Base-by-base conservation (phyloP, 2,888 invertebrate species). In the Rhagonycha lutea region DNA sequence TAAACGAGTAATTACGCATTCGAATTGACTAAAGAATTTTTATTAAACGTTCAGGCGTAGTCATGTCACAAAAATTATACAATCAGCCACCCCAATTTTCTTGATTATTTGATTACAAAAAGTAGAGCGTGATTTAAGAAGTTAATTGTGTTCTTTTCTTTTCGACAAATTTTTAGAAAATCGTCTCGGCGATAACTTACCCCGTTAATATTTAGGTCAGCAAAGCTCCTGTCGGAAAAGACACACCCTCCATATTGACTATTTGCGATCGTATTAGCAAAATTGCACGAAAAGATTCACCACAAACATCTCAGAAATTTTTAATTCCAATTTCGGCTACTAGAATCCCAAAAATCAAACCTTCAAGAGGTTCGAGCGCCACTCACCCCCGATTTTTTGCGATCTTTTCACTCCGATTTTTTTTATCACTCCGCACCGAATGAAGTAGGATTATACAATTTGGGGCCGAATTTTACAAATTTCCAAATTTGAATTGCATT, bases 231-330 rank as follows among this genome's bases (percentile, higher is more conserved):
- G 78, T 69, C 77, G 70, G 77, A 72, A 71, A 74, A 79, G 79
- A 79, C 79, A 79, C 79, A 79, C 79, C 79, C 79, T 79, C 79
- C 79, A 70, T 77, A 79, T 77, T 75, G 78, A 79, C 79, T 77
- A 77, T 73, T 75, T 74, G 77, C 72, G 72, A 79, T 72, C 63
- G 73, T 61, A 75, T 75, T 75, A 75, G 26, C 70, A 62, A 69
- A 63, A 69, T 62, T 18, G 29, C 61, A 73, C 26, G 7, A 26
- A 26, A 72, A 72, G 14, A 28, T 47, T n/a, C 24, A 14, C 10
- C 18, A 12, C 7, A 7, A 12, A 14, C 68, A 32, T 68, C 29
- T 14, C 28, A n/a, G 12, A 4, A 26, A 68, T 68, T 68, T 68
- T 32, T 9, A n/a, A 14, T 2, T 68, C n/a, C 14, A 3, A 47